Percentiles rank a stretch among this genome's conserved stretches.
Evolutionary conservation across 1,140 invertebrate genomes (phyloP).

Genomic region (Drosophila ogumai): DNA sequence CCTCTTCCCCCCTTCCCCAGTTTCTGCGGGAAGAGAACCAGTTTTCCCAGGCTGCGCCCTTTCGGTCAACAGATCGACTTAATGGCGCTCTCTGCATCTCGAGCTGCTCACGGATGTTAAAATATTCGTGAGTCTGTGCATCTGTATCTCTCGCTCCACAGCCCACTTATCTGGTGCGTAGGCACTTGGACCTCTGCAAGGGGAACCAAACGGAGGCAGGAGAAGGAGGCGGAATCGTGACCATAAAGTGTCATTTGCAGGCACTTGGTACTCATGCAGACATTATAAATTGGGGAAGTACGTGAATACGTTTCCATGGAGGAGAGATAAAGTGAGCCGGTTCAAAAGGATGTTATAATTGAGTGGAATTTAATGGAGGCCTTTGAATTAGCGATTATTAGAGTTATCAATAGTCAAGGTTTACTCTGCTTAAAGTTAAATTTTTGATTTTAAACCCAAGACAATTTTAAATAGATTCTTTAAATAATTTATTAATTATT

Average conservation of each 20-base stretch:
- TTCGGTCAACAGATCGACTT: slow-evolving; percentile 45
- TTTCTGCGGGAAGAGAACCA: slow-evolving; percentile 36
- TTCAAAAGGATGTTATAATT: neutral
- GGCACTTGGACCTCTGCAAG: slow-evolving; percentile 26
- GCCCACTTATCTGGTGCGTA: slow-evolving; percentile 57
- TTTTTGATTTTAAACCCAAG: neutral
- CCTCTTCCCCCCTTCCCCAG: neutral
- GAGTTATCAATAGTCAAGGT: neutral
- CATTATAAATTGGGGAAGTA: slow-evolving; percentile 13
- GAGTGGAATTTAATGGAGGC: neutral
- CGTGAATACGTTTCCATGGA: neutral
- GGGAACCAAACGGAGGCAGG: neutral
- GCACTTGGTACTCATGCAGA: slow-evolving; percentile 16
- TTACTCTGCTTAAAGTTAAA: neutral
- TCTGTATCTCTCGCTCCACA: slow-evolving; percentile 49
- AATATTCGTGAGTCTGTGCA: slow-evolving; percentile 38
- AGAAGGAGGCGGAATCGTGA: slow-evolving; percentile 1
- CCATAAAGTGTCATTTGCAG: slow-evolving; percentile 42
- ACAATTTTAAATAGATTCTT: neutral
- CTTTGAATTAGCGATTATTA: neutral
- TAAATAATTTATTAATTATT: neutral
- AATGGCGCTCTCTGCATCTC: slow-evolving; percentile 67
- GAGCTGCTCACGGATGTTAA: slow-evolving; percentile 5
- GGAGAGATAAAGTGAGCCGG: slow-evolving; percentile 1
- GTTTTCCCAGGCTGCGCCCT: slow-evolving; percentile 65